Evolutionary conservation across 2,888 invertebrate species (phyloP).

Genomic region (Pseudococcus jackbeardsleyi): DNA sequence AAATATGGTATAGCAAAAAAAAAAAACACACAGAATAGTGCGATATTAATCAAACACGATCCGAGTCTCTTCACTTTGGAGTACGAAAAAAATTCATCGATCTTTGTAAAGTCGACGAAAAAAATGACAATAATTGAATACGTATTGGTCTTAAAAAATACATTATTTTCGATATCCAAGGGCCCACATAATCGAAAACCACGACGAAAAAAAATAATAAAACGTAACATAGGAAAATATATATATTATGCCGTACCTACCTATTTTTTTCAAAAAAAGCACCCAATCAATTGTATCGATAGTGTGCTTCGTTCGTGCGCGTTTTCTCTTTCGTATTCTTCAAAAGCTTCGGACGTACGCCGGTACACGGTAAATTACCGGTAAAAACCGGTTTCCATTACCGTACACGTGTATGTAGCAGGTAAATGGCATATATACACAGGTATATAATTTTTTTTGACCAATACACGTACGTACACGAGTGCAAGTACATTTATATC

Average conservation of each 20-base stretch:
- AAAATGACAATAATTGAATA: too few relatives aligned
- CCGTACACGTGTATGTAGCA: background rate
- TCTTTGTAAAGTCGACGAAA: too few relatives aligned
- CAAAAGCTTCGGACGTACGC: background rate
- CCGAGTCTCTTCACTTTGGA: too few relatives aligned
- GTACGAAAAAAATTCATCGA: too few relatives aligned
- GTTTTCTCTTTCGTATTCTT: constrained; percentile 31
- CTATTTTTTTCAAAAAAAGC: background rate
- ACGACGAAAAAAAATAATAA: background rate
- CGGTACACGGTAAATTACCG: constrained; percentile 4
- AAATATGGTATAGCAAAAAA: too few relatives aligned
- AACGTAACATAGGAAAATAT: background rate
- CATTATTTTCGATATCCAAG: background rate
- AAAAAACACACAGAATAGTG: too few relatives aligned
- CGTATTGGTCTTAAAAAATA: too few relatives aligned
- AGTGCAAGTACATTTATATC: background rate
- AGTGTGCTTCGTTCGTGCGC: background rate
- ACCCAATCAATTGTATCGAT: background rate
- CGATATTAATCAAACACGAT: too few relatives aligned
- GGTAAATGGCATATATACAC: background rate
- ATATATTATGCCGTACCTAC: constrained; percentile 29
- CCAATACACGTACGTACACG: background rate
- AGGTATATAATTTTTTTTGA: background rate
- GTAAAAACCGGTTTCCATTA: background rate
- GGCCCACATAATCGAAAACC: background rate